Evolutionary conservation across 2,888 invertebrate species (phyloP).

Genomic region (Leucophora obtusa): DNA sequence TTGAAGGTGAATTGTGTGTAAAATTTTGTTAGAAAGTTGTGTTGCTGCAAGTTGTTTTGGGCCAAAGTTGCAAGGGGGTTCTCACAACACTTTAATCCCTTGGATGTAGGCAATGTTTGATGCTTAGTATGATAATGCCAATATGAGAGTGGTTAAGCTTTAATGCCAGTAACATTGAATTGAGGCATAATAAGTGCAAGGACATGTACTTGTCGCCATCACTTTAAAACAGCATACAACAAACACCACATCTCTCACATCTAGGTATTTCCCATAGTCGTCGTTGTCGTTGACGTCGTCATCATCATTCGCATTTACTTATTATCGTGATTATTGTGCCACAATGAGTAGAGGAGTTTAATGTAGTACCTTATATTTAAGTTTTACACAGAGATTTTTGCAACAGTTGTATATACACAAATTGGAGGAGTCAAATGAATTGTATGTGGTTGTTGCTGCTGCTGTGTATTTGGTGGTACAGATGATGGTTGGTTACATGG

Average conservation of each 20-base stretch:
- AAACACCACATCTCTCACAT: slow-evolving; percentile 19
- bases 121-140: not conserved
- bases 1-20: slow-evolving; percentile 9
- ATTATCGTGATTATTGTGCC: slow-evolving; percentile 55
- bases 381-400: slow-evolving; percentile 29
- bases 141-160: not conserved
- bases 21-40: slow-evolving; percentile 17
- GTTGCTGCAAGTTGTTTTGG: not conserved
- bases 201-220: slow-evolving; percentile 47
- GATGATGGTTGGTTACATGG: not conserved
- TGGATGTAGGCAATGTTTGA: not conserved
- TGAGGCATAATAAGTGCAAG: slow-evolving; percentile 55
- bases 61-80: too few relatives aligned
- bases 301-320: slow-evolving; percentile 46
- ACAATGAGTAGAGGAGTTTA: slow-evolving; percentile 39
- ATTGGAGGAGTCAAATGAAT: slow-evolving; percentile 34
- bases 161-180: slow-evolving; percentile 44
- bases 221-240: slow-evolving; percentile 24
- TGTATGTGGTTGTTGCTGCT: not conserved
- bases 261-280: not conserved
- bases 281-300: slow-evolving; percentile 8
- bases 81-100: not conserved
- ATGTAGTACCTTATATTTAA: slow-evolving; percentile 33
- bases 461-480: not conserved
- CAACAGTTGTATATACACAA: not conserved